Base-by-base conservation (phyloP, 2,888 invertebrate species). In the Drosophila formosana region DNA sequence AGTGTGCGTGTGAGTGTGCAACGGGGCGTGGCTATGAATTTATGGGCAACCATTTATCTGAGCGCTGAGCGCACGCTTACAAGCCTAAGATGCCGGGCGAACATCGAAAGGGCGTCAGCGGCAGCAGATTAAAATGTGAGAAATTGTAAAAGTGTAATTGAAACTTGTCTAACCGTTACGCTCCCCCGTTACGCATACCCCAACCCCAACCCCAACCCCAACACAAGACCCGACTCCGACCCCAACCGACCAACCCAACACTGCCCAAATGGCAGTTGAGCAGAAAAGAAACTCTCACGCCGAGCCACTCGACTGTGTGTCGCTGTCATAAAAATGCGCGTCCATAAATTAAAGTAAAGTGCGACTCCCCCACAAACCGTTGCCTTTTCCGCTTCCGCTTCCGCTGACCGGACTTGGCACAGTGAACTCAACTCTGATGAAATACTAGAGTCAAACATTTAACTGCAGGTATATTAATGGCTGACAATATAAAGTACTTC, bases 71-170 rank as follows among this genome's bases (percentile, higher is more conserved):
- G 41, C 56, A 47, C 63, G 71, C 88, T 83, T 83, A 83, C 83
- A 83, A 66, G 83, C 85, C 75, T 84, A 87, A 84, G 83, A 80
- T 66, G 82, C 66, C 49, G 72, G 52, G 56, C 64, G 75, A 87
- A 85, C 84, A 85, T 71, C 86, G 73, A 85, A 88, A 88, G 79
- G 84, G 84, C 84, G 86, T 82, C 75, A 70, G 81, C 72, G 52
- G 32, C 64, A 56, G 63, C 73, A 86, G 84, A 86, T 85, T 88
- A 88, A 85, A 85, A 85, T 88, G 86, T 86, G 88, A 88, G 88
- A 85, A 86, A 88, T 88, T 86, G 88, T 85, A 72, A 88, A 85
- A 85, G 86, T 86, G 88, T 85, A 88, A 85, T 85, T 85, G 85
- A 85, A 85, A 85, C 85, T 85, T 85, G 84, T 88, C 88, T 83